Evolutionary conservation across 2,888 invertebrate genomes (phyloP).

Genomic region (Caradrina kadenii): DNA sequence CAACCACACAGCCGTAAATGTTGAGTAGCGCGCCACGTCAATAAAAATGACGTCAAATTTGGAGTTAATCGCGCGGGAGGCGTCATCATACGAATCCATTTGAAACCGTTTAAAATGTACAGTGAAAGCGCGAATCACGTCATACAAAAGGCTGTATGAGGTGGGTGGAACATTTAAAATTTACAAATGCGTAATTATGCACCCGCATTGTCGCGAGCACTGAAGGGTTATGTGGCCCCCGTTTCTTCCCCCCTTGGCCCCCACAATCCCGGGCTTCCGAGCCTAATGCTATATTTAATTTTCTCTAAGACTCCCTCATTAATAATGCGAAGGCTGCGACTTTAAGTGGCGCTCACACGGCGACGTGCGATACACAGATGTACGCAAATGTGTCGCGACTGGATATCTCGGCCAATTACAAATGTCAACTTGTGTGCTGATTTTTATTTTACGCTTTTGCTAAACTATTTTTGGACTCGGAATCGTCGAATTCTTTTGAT

Average conservation of each 20-base stretch:
- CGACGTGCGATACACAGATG: slow-evolving; percentile 78
- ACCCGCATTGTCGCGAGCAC: slow-evolving; percentile 88
- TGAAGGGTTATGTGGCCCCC: slow-evolving; percentile 82
- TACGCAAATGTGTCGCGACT: slow-evolving; percentile 68
- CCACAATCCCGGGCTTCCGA: slow-evolving; percentile 86
- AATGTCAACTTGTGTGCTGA: slow-evolving; percentile 5
- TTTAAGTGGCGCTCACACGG: slow-evolving; percentile 90
- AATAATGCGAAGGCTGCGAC: slow-evolving; percentile 90
- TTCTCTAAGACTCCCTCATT: slow-evolving; percentile 91
- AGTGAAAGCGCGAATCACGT: slow-evolving; percentile 88
- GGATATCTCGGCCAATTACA: slow-evolving; percentile 41
- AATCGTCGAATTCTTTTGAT: neutral
- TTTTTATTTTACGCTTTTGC: neutral
- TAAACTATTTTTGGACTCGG: neutral
- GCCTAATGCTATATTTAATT: slow-evolving; percentile 91
- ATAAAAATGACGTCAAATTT: slow-evolving; percentile 79
- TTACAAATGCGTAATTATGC: slow-evolving; percentile 91
- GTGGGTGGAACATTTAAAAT: slow-evolving; percentile 90
- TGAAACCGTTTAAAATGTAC: slow-evolving; percentile 81
- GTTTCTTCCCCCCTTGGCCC: slow-evolving; percentile 72
- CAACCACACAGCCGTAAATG: slow-evolving; percentile 17
- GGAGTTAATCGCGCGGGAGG: slow-evolving; percentile 81
- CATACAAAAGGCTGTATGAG: slow-evolving; percentile 88
- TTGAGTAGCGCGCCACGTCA: slow-evolving; percentile 65
- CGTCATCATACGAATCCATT: slow-evolving; percentile 85